Base-by-base conservation (phyloP, 2,113 vertebrate genomes). In the Cygnus buccinator region DNA sequence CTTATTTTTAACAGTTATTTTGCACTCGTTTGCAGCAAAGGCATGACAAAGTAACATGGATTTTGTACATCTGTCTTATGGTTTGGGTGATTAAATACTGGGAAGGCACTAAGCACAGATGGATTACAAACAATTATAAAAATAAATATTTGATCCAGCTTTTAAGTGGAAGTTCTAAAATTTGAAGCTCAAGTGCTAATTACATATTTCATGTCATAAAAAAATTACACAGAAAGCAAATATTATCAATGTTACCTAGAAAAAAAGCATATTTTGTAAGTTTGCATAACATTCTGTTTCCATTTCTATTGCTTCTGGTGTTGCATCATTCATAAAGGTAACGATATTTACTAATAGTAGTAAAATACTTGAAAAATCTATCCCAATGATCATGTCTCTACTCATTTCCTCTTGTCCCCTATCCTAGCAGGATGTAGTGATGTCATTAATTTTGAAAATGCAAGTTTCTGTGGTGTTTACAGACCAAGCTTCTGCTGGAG, bases 1-100 rank as follows among this genome's bases (percentile, higher is more conserved):
- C 28, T 94, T 93, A 54, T 55, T 94, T 96, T 90, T 91, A 91
- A 84, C 59, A 94, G 90, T 93, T 95, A 82, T 88, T 93, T 89
- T 78, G 39, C 84, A 90, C 39, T 88, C 50, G 37, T 91, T 95
- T 90, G 84, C 81, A 94, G 65, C 35, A 90, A 72, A 93, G 41
- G 10, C 33, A 55, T 89, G 70, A 62, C 83, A 92, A 68, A 81
- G 15, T 35, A 83, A 83, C 43, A 57, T 14, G 44, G 22, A 72
- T 84, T 95, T 87, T 82, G 12, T 89, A 22, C 15, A 68, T 79
- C 63, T 48, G 22, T 75, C 25, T 89, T 50, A 31, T 0, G 3
- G 7, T 73, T 86, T 71, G 82, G 71, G 46, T 94, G 43, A 73
- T 70, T 87, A 92, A 90, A 50, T 55, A 85, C 11, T 73, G 22